Evolutionary conservation across 2,113 vertebrate species (phyloP).

Genomic region (Xenopus laevis): DNA sequence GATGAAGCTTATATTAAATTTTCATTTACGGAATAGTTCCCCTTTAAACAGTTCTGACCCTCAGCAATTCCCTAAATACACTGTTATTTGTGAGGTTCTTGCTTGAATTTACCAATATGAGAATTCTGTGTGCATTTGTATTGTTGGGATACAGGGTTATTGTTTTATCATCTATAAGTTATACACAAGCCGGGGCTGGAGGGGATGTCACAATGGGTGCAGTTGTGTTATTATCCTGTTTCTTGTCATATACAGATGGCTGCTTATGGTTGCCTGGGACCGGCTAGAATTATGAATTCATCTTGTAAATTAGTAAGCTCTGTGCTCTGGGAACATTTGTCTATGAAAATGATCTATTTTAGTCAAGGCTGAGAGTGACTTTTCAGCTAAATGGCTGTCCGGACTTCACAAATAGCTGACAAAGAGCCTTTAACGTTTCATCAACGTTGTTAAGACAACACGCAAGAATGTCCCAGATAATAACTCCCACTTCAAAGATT

Average conservation of each 20-base stretch:
- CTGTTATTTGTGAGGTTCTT: too few species aligned
- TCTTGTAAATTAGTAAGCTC: not conserved
- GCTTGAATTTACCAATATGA: too few species aligned
- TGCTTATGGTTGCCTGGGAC: not conserved
- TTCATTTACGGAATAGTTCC: too few species aligned
- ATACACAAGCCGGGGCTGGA: too few species aligned
- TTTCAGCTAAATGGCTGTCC: constrained; percentile 69
- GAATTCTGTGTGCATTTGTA: too few species aligned
- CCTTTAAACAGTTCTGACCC: too few species aligned
- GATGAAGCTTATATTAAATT: too few species aligned
- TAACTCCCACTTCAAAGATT: constrained; percentile 96
- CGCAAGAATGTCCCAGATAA: constrained; percentile 93
- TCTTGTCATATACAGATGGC: not conserved
- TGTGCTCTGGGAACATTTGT: constrained; percentile 53
- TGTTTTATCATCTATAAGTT: too few species aligned
- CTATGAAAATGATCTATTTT: constrained; percentile 60
- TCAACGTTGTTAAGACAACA: constrained; percentile 95
- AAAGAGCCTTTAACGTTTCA: constrained; percentile 95
- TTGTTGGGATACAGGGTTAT: too few species aligned
- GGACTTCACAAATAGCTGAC: constrained; percentile 89
- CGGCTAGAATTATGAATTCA: not conserved
- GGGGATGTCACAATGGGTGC: not conserved
- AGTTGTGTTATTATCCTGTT: not conserved
- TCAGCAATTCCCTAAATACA: too few species aligned
- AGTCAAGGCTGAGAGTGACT: constrained; percentile 72